Percentiles rank a stretch among this genome's conserved stretches.
These are phyloP conservation scores for Penaeus chinensis DNA, from an alignment of 1,140 invertebrate genomes.

Conservation along the genomic window DNA sequence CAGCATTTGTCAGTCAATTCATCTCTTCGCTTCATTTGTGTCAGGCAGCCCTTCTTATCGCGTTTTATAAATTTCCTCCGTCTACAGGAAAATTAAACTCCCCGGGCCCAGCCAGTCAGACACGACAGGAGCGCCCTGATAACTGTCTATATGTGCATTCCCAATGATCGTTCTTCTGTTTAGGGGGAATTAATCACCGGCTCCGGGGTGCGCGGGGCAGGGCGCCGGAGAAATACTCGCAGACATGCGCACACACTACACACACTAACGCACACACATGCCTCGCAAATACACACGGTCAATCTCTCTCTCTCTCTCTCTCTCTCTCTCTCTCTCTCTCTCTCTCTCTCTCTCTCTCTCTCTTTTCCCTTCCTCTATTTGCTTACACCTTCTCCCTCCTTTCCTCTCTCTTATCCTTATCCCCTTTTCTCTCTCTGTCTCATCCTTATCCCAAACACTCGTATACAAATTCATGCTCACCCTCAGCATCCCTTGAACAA, in stretches of 20 bases:
- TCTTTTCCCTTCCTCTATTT: not conserved
- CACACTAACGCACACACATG: too few species aligned
- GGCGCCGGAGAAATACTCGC: too few species aligned
- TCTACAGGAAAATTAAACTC: slow-evolving; percentile 35
- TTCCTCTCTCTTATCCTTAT: not conserved
- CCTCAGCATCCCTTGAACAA: not conserved
- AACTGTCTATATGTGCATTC: slow-evolving; percentile 31
- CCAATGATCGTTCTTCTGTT: slow-evolving; percentile 49
- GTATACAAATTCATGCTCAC: slow-evolving; percentile 3
- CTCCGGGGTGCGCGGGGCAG: not conserved
- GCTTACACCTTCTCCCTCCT: not conserved
- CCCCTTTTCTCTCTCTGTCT: slow-evolving; percentile 14
- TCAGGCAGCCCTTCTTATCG: slow-evolving; percentile 40
- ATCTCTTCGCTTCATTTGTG: slow-evolving; percentile 53
- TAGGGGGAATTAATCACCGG: slow-evolving; percentile 42
- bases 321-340: slow-evolving; percentile 16
- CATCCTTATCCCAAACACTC: not conserved
- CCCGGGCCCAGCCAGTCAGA: not conserved
- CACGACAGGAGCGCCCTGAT: too few species aligned
- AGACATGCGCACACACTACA: too few species aligned
- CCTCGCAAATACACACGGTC: too few species aligned
- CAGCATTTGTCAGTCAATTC: slow-evolving; percentile 55
- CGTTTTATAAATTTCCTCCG: slow-evolving; percentile 44
- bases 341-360: slow-evolving; percentile 18
- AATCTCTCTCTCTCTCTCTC: not conserved